Conservation (phyloP, 1,140 invertebrate species). For the Papilio xuthus region DNA sequence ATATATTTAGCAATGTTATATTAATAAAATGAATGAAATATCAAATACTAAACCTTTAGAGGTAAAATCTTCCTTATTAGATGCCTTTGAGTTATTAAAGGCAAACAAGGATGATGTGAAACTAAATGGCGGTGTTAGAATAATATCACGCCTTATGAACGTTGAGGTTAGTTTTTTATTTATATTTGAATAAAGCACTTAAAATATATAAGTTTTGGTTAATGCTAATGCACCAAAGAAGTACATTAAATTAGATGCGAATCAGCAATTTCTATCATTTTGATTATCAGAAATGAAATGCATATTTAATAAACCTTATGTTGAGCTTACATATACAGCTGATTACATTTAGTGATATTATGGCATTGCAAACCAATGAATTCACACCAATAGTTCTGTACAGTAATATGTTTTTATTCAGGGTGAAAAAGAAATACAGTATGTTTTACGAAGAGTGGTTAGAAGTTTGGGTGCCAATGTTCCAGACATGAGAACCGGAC, state of each 20-base stretch:
- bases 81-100: conserved; percentile 70
- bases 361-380: too few relatives aligned
- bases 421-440: conserved; percentile 78
- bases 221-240: background rate
- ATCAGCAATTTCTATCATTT: background rate
- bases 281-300: background rate
- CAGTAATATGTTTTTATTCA: conserved; percentile 56
- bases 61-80: conserved; percentile 65
- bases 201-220: background rate
- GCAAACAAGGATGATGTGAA: conserved; percentile 62
- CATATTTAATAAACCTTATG: background rate
- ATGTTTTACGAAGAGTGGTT: conserved; percentile 68
- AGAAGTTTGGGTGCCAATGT: conserved; percentile 73
- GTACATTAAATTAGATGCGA: background rate
- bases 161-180: conserved; percentile 66
- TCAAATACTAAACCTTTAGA: conserved; percentile 46
- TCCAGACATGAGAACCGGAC: conserved; percentile 63
- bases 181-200: conserved; percentile 25
- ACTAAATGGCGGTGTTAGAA: conserved; percentile 65
- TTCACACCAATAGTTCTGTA: too few relatives aligned
- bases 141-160: conserved; percentile 61
- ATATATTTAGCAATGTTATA: conserved; percentile 27
- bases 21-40: conserved; percentile 66
- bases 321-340: too few relatives aligned
- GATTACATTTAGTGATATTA: too few relatives aligned